These are phyloP conservation scores for Automeris io DNA, from an alignment of 2,888 invertebrate species.

Conservation along the genomic window DNA sequence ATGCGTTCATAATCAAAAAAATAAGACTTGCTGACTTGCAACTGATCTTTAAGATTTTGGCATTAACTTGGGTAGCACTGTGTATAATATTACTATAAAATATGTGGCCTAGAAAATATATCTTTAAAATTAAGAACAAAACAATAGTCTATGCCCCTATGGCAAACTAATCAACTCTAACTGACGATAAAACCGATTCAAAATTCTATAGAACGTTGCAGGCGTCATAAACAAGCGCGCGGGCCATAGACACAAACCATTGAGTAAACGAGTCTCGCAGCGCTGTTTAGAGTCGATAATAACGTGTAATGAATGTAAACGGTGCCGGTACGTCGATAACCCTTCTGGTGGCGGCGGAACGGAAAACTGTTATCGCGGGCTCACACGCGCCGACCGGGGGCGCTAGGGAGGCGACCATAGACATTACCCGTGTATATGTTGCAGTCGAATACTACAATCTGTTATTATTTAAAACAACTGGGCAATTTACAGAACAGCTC, in stretches of 20 bases:
- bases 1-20: too few species aligned
- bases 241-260: constrained; percentile 43
- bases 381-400: constrained; percentile 43
- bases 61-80: too few species aligned
- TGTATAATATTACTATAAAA: too few species aligned
- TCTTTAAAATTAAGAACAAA: too few species aligned
- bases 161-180: neutral
- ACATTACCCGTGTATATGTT: constrained; percentile 1
- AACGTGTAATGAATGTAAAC: constrained; percentile 66
- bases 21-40: too few species aligned
- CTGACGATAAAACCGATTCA: constrained; percentile 13
- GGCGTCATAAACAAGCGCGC: constrained; percentile 28
- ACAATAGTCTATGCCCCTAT: too few species aligned
- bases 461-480: neutral
- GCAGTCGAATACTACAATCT: constrained; percentile 3
- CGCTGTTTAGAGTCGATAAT: constrained; percentile 65
- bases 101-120: too few species aligned
- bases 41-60: too few species aligned
- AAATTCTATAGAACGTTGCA: constrained; percentile 10
- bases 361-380: constrained; percentile 57
- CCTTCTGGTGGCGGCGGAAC: constrained; percentile 33
- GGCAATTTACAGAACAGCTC: too few species aligned
- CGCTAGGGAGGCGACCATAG: constrained; percentile 9
- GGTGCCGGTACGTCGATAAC: constrained; percentile 22
- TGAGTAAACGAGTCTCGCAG: constrained; percentile 52